These are phyloP conservation scores for Hydrocynus forskahlii DNA, from an alignment of 2,797 vertebrate genomes.

Conservation along the genomic window DNA sequence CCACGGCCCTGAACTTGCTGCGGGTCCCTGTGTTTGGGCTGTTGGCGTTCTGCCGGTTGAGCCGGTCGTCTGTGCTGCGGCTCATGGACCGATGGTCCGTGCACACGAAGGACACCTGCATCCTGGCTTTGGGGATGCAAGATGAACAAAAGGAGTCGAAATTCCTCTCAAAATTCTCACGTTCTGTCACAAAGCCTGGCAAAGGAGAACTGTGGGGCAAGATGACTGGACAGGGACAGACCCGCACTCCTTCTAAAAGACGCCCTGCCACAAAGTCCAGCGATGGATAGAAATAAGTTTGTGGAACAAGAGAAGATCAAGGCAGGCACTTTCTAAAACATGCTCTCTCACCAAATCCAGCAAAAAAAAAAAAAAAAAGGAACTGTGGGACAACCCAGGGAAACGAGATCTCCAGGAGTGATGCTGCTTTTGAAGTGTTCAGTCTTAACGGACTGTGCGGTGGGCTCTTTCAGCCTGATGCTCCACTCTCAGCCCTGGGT, in stretches of 20 bases:
- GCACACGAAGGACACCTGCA: constrained; percentile 97
- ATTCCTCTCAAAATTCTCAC: background rate
- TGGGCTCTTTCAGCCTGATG: background rate
- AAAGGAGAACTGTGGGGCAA: background rate
- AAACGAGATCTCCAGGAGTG: constrained; percentile 9
- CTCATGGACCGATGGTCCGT: constrained; percentile 93
- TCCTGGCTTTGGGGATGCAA: constrained; percentile 65
- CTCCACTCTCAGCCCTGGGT: background rate
- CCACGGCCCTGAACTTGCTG: constrained; percentile 91
- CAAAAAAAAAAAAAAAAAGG: background rate
- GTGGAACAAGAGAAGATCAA: background rate
- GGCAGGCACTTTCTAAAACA: background rate
- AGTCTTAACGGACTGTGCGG: constrained; percentile 11
- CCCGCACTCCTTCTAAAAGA: background rate
- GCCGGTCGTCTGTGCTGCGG: constrained; percentile 89
- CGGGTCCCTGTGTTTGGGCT: constrained; percentile 89
- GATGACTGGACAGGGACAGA: background rate
- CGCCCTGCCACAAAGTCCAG: background rate
- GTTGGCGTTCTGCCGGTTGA: constrained; percentile 88
- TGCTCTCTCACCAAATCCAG: background rate
- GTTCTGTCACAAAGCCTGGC: background rate
- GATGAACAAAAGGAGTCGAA: constrained; percentile 41
- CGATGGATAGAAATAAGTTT: background rate
- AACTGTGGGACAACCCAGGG: background rate
- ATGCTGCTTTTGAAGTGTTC: constrained; percentile 11